Conservation (phyloP, 2,113 vertebrate genomes). For the Corythornis vintsioides region DNA sequence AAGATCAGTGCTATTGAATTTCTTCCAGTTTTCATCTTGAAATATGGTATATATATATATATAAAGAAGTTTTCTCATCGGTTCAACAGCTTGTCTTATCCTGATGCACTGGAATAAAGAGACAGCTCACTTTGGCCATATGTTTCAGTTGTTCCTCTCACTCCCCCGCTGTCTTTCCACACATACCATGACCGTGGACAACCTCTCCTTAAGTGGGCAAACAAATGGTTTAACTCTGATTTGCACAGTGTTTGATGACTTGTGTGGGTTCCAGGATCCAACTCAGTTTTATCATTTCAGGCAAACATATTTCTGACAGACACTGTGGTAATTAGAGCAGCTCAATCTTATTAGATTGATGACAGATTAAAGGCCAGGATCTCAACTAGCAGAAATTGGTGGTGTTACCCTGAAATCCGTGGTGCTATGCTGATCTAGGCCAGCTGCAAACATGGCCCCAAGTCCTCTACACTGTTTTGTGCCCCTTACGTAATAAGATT, state of each 20-base stretch:
- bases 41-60: not conserved
- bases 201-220: slow-evolving; percentile 68
- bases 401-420: not conserved
- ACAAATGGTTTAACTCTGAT: slow-evolving; percentile 64
- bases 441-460: accelerated
- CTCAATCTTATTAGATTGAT: slow-evolving; percentile 17
- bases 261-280: slow-evolving; percentile 57
- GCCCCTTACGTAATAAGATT: not conserved
- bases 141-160: slow-evolving; percentile 70
- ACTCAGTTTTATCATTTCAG: slow-evolving; percentile 27
- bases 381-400: not conserved
- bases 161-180: slow-evolving; percentile 66
- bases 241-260: slow-evolving; percentile 47
- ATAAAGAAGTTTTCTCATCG: slow-evolving; percentile 34
- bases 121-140: slow-evolving; percentile 62
- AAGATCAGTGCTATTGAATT: slow-evolving; percentile 16
- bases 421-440: not conserved
- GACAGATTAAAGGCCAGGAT: slow-evolving; percentile 27
- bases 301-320: slow-evolving; percentile 52
- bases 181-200: slow-evolving; percentile 60
- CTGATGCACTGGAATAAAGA: slow-evolving; percentile 54
- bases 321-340: slow-evolving; percentile 34
- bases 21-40: slow-evolving; percentile 36
- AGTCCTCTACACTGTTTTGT: not conserved
- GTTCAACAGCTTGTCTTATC: slow-evolving; percentile 68